Conservation (phyloP, 2,888 invertebrate genomes). For the Hypercompe scribonia region DNA sequence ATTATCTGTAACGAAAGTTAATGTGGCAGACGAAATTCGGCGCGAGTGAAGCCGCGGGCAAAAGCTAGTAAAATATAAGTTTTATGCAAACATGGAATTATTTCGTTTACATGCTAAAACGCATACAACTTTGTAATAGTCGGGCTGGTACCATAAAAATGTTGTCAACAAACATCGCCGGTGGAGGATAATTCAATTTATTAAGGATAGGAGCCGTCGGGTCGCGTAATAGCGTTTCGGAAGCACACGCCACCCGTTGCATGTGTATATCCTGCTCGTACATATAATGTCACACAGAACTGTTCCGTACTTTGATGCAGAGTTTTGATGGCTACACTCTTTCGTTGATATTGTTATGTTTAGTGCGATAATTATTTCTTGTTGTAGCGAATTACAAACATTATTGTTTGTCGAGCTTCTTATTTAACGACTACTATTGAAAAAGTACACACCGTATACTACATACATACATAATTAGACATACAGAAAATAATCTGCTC, state of each 20-base stretch:
- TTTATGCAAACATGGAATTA: too few species aligned
- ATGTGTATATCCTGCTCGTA: slow-evolving; percentile 34
- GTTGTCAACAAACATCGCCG: slow-evolving; percentile 35
- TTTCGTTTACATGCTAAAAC: not conserved
- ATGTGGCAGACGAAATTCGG: too few species aligned
- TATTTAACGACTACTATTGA: too few species aligned
- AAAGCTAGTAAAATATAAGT: too few species aligned
- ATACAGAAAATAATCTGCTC: too few species aligned
- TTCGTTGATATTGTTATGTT: not conserved
- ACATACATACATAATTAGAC: too few species aligned
- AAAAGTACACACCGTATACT: too few species aligned
- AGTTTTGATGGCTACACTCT: not conserved
- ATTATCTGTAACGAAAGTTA: too few species aligned
- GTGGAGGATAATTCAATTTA: slow-evolving; percentile 49
- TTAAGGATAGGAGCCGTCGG: slow-evolving; percentile 48
- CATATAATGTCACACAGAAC: not conserved
- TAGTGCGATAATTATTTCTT: not conserved
- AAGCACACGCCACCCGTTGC: slow-evolving; percentile 38
- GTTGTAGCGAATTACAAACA: not conserved
- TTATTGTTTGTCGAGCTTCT: too few species aligned
- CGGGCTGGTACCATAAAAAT: slow-evolving; percentile 36
- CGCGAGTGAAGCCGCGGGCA: too few species aligned
- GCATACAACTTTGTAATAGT: slow-evolving; percentile 8
- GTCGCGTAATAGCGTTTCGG: slow-evolving; percentile 55
- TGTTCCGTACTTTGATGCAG: slow-evolving; percentile 1